Evolutionary conservation across 2,113 vertebrate species (phyloP).

Genomic region (Coregonus clupeaformis): DNA sequence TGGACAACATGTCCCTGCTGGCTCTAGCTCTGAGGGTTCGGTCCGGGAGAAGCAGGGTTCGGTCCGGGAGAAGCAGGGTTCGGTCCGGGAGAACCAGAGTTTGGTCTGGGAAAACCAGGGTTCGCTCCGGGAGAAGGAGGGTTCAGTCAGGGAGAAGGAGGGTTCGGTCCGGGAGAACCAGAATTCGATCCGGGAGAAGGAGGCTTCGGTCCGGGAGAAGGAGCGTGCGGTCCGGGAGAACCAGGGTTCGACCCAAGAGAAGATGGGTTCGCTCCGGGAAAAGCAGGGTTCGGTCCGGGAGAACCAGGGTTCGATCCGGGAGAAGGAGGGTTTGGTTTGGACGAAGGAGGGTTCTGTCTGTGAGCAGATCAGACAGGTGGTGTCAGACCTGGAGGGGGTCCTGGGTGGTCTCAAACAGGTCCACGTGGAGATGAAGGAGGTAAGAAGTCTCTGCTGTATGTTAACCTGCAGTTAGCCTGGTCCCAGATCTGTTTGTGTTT

Average conservation of each 20-base stretch:
- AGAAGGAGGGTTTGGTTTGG: not conserved
- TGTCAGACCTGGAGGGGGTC: slow-evolving; percentile 75
- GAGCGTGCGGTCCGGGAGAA: slow-evolving; percentile 64
- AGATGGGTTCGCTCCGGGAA: no score
- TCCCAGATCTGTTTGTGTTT: no score
- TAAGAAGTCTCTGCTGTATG: slow-evolving; percentile 40
- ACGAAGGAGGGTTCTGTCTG: slow-evolving; percentile 61
- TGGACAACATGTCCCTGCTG: slow-evolving; percentile 18
- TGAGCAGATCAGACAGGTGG: slow-evolving; percentile 77
- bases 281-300: no score
- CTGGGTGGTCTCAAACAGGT: slow-evolving; percentile 78
- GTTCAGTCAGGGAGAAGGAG: no score
- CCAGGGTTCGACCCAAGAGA: no score
- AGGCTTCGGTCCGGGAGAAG: not conserved
- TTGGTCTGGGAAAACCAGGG: slow-evolving; percentile 55
- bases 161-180: not conserved
- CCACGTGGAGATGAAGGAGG: slow-evolving; percentile 80
- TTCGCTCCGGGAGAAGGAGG: no score
- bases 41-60: not conserved
- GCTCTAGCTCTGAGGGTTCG: not conserved
- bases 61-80: not conserved
- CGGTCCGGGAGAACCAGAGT: slow-evolving; percentile 41
- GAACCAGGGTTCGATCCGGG: not conserved
- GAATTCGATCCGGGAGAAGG: not conserved
- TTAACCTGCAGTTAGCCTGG: no score